phyloP scores from a whole-genome alignment of 2,888 invertebrate species.

The Heterodera filipjevi region DNA sequence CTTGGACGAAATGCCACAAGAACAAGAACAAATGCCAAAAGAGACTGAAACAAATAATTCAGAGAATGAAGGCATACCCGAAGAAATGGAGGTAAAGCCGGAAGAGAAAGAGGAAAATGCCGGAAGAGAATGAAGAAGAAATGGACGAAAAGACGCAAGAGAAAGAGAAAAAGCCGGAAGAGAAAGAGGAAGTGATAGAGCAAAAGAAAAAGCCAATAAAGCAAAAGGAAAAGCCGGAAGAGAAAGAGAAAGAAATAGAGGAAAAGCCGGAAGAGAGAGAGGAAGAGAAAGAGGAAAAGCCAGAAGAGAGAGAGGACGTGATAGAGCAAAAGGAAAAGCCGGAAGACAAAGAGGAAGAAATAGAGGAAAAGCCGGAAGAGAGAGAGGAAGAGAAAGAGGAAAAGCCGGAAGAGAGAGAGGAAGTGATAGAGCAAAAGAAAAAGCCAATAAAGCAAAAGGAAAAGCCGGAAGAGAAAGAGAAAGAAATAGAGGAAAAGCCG shows the following conservation, averaged over 20 bases:
- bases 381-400: background rate
- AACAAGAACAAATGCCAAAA: background rate
- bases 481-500: background rate
- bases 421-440: no score
- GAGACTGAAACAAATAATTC: background rate
- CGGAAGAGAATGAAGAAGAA: no score
- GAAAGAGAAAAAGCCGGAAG: background rate
- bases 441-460: background rate
- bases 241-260: background rate
- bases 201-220: no score
- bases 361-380: background rate
- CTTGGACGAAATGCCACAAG: background rate
- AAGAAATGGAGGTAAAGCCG: background rate
- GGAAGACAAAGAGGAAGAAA: background rate
- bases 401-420: background rate
- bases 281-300: background rate
- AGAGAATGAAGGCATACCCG: background rate
- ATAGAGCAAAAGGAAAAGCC: background rate
- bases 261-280: background rate
- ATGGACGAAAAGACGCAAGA: background rate
- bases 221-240: no score
- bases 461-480: background rate
- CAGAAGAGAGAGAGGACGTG: background rate
- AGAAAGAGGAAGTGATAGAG: background rate
- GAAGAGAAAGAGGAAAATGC: no score